Evolutionary conservation across 2,888 invertebrate species (phyloP).

Genomic region (Spialia ferax): DNA sequence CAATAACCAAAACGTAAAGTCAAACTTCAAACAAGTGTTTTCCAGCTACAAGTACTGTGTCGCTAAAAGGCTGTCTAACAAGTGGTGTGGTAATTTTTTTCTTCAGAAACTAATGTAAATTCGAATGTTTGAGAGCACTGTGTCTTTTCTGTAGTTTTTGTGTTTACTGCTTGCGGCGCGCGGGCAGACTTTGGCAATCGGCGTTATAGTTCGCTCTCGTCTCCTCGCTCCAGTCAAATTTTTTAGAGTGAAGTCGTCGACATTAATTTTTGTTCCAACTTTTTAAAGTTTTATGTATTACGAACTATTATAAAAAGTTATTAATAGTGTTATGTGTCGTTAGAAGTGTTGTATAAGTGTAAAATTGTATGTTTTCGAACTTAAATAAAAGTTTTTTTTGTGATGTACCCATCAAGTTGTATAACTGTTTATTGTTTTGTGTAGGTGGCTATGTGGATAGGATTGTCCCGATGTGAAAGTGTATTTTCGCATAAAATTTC

Average conservation of each 20-base stretch:
- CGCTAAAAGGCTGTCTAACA: not conserved
- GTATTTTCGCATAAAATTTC: slow-evolving; percentile 83
- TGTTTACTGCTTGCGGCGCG: slow-evolving; percentile 12
- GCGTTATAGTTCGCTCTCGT: slow-evolving; percentile 53
- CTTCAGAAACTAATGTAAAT: not conserved
- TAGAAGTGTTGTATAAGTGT: slow-evolving; percentile 46
- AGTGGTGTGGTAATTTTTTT: slow-evolving; percentile 1
- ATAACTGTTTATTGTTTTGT: slow-evolving; percentile 82
- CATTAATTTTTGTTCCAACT: slow-evolving; percentile 59
- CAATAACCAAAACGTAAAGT: too few relatives aligned
- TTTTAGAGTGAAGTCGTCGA: slow-evolving; percentile 68
- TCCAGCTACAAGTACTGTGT: too few relatives aligned
- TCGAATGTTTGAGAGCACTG: slow-evolving; percentile 20
- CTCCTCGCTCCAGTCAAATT: slow-evolving; percentile 64
- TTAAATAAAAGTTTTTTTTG: slow-evolving; percentile 52
- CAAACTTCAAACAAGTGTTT: too few relatives aligned
- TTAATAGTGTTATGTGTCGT: slow-evolving; percentile 49
- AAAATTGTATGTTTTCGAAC: slow-evolving; percentile 42
- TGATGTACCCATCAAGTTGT: slow-evolving; percentile 56
- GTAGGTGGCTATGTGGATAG: slow-evolving; percentile 79
- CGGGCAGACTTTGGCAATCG: slow-evolving; percentile 41
- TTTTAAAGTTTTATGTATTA: slow-evolving; percentile 62
- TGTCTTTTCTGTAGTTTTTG: slow-evolving; percentile 27
- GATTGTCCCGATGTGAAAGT: slow-evolving; percentile 81
- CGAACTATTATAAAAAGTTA: slow-evolving; percentile 46